phyloP scores from a whole-genome alignment of 2,888 invertebrate species.

The Eristalinus sepulchralis region DNA sequence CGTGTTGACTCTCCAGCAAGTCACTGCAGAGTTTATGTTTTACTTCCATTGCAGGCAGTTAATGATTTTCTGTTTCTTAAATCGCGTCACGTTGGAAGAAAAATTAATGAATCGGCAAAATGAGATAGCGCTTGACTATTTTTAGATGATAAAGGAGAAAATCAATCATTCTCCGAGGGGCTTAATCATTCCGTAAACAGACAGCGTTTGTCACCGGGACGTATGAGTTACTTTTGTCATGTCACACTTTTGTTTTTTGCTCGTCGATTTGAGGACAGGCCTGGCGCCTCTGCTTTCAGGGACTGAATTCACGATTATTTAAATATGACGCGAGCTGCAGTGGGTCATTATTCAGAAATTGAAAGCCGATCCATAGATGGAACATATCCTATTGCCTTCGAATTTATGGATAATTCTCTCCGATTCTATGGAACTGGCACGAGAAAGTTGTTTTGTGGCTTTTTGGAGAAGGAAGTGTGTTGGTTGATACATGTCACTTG shows the following conservation, averaged over 20 bases:
- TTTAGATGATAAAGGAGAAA: slow-evolving; percentile 11
- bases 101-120: background rate
- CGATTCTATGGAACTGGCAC: background rate
- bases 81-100: slow-evolving; percentile 13
- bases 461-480: background rate
- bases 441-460: background rate
- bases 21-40: background rate
- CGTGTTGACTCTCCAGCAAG: background rate
- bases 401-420: background rate
- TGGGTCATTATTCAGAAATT: background rate
- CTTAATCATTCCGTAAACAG: slow-evolving; percentile 12
- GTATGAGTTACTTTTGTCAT: slow-evolving; percentile 47
- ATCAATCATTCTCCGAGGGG: slow-evolving; percentile 14
- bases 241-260: background rate
- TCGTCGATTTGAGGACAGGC: background rate
- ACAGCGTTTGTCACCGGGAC: slow-evolving; percentile 52
- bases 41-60: background rate
- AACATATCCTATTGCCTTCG: background rate
- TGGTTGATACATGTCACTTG: background rate
- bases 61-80: background rate
- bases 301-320: background rate
- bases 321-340: background rate
- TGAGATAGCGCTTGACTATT: slow-evolving; percentile 1
- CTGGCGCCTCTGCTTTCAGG: slow-evolving; percentile 17
- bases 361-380: background rate